phyloP scores from a whole-genome alignment of 2,797 vertebrate genomes.

The Peromyscus aztecus region DNA sequence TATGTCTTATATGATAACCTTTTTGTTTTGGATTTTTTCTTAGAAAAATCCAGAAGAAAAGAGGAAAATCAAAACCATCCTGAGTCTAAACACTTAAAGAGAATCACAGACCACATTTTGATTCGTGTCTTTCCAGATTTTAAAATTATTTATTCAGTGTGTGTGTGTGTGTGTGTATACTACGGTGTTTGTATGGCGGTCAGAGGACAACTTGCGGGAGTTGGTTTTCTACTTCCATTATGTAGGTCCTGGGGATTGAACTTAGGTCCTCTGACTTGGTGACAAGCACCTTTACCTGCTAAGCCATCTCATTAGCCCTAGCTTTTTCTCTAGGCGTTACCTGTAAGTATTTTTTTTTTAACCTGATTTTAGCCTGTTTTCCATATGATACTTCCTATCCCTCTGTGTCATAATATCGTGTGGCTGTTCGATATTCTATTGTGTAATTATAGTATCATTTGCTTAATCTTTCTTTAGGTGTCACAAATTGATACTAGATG shows the following conservation, averaged over 20 bases:
- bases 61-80: neutral
- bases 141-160: neutral
- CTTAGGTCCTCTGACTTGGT: neutral
- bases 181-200: too few relatives aligned
- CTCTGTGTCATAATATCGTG: neutral
- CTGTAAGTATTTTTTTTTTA: constrained; percentile 46
- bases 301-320: neutral
- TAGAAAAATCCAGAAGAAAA: constrained; percentile 9
- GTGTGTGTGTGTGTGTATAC: neutral
- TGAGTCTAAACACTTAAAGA: constrained; percentile 4
- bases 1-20: neutral
- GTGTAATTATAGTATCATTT: neutral
- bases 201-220: neutral
- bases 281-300: neutral
- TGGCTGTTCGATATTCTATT: neutral
- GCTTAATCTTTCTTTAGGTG: neutral
- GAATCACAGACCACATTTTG: constrained; percentile 17
- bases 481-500: neutral
- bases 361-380: neutral
- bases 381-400: neutral
- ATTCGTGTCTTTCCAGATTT: neutral
- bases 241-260: neutral
- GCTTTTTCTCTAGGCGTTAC: constrained; percentile 4
- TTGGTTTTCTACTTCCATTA: neutral
- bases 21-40: constrained; percentile 51